Base-by-base conservation (phyloP, 2,113 vertebrate species). In the Oplegnathus fasciatus region DNA sequence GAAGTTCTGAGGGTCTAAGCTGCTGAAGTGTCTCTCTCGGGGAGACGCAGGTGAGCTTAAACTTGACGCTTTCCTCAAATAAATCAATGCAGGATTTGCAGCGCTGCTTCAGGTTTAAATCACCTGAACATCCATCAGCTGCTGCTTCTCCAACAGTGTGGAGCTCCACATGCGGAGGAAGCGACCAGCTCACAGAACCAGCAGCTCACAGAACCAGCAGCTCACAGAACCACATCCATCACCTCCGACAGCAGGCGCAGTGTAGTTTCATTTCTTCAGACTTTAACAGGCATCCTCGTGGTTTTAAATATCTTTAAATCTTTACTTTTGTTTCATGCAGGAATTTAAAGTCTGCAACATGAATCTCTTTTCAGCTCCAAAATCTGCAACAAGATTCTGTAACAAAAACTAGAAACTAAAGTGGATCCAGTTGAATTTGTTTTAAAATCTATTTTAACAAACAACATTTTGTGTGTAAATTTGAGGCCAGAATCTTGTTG, bases 21-120 rank as follows among this genome's bases (percentile, higher is more conserved):
- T 11, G 46, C 2, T 44, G 26, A 17, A 24, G n/a, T 17, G 46
- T n/a, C n/a, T 55, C 48, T 30, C 17, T n/a, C 4, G 34, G 54
- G 37, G 54, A 13, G 72, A 6, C 2, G 6, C 60, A 65, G 78
- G 58, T 66, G 69, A 73, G 61, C 69, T 65, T 42, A 71, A 61
- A 77, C 64, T 0, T 83, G 57, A 77, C 48, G 11, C 34, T 9
- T 83, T 18, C 6, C 34, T 26, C 34, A 26, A 22, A 46, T 55
- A 48, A 66, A 84, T 84, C 75, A 30, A 34, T 65, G 66, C 62
- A 20, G n/a, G 58, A 34, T 68, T 68, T 34, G 0, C 30, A 48
- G 52, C 73, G 44, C 28, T 15, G 50, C 52, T 13, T 32, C 48
- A 30, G 48, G 26, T 68, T 83, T 44, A 76, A 69, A 83, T 76